Evolutionary conservation across 2,888 invertebrate species (phyloP), one percentile per base, ranked within the genome.

Genomic region (Meloe dianella): DNA sequence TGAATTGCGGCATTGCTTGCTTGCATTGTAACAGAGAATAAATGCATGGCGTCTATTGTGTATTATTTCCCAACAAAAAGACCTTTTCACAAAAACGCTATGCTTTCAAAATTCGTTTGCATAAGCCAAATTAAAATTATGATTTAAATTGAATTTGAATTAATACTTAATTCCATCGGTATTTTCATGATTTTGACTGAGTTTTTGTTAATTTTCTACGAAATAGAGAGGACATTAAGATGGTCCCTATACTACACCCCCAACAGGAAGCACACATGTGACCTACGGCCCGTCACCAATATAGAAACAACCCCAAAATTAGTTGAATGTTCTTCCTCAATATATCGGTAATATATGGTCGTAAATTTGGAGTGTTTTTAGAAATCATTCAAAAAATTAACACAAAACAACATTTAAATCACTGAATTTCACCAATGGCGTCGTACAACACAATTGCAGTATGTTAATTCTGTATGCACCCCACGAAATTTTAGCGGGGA

Each of bases 211-310:
- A 30, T 58, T 32, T 58, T 58, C 17, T 10, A 22, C 6, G 20
- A 58, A 58, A n/a, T 58, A 17, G 30, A 17, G 17, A 57, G 61
- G 64, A 71, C 73, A 70, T 72, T 69, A 71, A 72, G 61, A 63
- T 64, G 67, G 70, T 70, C 69, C 71, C 57, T 29, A 32, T 17
- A 24, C 29, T 20, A 35, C 58, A 58, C 58, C 69, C 70, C 66
- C 65, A 70, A 73, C 74, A 72, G 74, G 74, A 75, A 75, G 70
- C 69, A 68, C 73, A 74, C 71, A 75, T 75, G 73, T 74, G 74
- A 74, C 72, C 71, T 71, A 41, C 38, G 38, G 38, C 38, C 38
- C n/a, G 38, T 20, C 47, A 47, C 47, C 47, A 5, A 47, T 47
- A 20, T 47, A 47, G 35, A 58, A 58, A 58, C 22, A 35, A 30